Evolutionary conservation across 2,888 invertebrate species (phyloP).

Genomic region (Phengaris arion): DNA sequence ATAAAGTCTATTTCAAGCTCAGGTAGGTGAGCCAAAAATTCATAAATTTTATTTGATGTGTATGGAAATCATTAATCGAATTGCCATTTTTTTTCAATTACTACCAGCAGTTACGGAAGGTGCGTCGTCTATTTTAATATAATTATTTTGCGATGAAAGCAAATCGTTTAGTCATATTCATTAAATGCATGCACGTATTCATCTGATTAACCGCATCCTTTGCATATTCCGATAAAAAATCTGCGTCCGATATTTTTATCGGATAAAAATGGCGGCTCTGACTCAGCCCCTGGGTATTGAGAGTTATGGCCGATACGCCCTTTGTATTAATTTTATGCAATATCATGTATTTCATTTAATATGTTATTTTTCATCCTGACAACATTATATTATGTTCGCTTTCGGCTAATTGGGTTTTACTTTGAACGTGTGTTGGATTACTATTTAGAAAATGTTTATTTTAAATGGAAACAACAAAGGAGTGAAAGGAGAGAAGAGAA

Average conservation of each 20-base stretch:
- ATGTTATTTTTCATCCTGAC: constrained; percentile 24
- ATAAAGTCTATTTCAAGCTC: too few species aligned
- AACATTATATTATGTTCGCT: not conserved
- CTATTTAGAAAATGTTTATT: too few species aligned
- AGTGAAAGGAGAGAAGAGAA: too few species aligned
- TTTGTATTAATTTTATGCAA: constrained; percentile 25
- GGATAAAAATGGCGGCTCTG: constrained; percentile 9
- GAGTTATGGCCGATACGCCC: constrained; percentile 9
- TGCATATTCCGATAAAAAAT: constrained; percentile 14
- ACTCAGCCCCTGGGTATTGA: constrained; percentile 2
- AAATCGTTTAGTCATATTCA: not conserved
- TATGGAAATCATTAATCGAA: too few species aligned
- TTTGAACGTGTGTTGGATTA: not conserved
- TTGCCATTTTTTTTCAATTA: not conserved
- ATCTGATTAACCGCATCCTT: constrained; percentile 2
- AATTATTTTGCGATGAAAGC: not conserved
- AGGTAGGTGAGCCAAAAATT: too few species aligned
- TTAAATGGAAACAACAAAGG: too few species aligned
- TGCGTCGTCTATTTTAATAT: not conserved
- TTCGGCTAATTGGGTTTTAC: not conserved
- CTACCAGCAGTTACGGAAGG: not conserved
- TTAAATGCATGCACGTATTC: not conserved
- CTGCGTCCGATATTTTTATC: constrained; percentile 1
- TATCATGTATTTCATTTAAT: constrained; percentile 24
- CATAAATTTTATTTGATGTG: too few species aligned